Percentiles rank a stretch among this genome's conserved stretches.
phyloP scores from a whole-genome alignment of 2,113 vertebrate genomes.

The Mungos mungo region DNA sequence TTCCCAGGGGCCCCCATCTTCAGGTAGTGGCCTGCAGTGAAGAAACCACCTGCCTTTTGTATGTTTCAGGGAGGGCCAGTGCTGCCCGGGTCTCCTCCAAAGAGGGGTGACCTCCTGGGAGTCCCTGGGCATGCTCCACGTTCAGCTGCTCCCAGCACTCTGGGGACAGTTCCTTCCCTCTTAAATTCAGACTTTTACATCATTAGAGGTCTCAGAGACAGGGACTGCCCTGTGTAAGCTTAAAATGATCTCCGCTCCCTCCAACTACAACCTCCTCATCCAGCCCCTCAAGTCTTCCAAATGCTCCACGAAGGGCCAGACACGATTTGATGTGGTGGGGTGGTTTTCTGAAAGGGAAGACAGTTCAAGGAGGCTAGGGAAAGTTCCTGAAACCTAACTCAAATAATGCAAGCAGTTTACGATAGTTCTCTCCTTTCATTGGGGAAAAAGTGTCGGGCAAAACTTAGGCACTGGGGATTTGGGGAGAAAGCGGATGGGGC shows the following conservation, averaged over 20 bases:
- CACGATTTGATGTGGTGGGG: not conserved
- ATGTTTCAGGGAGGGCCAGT: not conserved
- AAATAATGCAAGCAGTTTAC: not conserved
- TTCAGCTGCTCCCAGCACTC: not conserved
- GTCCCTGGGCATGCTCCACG: not conserved
- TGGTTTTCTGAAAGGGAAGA: not conserved
- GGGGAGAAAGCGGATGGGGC: not conserved
- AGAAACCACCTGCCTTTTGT: not conserved
- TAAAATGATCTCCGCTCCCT: accelerated
- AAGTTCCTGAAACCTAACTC: not conserved
- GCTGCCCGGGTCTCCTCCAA: not conserved
- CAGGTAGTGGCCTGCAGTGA: not conserved
- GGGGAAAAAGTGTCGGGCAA: not conserved
- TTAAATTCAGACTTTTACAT: not conserved
- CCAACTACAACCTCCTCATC: too few relatives aligned
- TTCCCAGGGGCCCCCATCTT: not conserved
- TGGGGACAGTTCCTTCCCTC: not conserved
- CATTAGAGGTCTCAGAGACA: not conserved
- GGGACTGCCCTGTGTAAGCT: too few relatives aligned
- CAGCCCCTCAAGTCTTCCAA: not conserved
- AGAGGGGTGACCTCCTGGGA: not conserved
- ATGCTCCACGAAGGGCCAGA: not conserved
- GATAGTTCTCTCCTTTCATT: not conserved
- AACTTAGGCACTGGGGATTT: not conserved
- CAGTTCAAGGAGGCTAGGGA: not conserved